Evolutionary conservation across 1,140 invertebrate genomes (phyloP), one percentile per base, ranked within the genome.

Genomic region (Neuroterus valhalla): DNA sequence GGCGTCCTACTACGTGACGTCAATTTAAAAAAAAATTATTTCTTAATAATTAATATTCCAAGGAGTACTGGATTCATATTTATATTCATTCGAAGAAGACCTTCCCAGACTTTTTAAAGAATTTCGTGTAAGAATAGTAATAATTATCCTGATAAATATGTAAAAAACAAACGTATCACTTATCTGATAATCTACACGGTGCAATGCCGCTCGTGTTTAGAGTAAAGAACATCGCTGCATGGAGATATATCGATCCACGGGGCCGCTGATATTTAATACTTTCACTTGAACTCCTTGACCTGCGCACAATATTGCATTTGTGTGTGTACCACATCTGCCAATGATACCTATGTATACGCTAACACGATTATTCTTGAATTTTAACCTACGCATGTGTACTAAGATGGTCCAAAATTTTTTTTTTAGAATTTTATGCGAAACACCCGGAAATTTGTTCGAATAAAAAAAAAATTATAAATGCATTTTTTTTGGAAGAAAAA

Each of bases 261-360:
- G 72, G 76, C 75, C 78, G 78, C 75, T 86, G 85, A 87, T 87
- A 87, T 87, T 87, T 86, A 82, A 85, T 87, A 87, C 85, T 87
- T 87, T 87, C 86, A 87, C 86, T 87, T 84, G 82, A 87, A 87
- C 86, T 86, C 85, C 86, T 87, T 87, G 85, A 87, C 85, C 85
- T 70, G 83, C 70, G 77, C 72, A 81, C 82, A 84, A 84, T 82
- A 79, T 74, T 70, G 76, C 72, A 71, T 68, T 43, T 55, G 26
- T 46, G 68, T 46, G 44, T 46, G 15, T 62, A 44, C 26, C 3
- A 45, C 43, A 11, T 19, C 44, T 70, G 45, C 43, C 66, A 73
- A 68, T 73, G 45, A 73, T 62, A 50, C 55, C 62, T 10, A 62
- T 23, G 31, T 6, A 26, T 6, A 38, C 26, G 31, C 55, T 3